Conservation (phyloP, 2,797 vertebrate genomes). For the Xenops minutus region DNA sequence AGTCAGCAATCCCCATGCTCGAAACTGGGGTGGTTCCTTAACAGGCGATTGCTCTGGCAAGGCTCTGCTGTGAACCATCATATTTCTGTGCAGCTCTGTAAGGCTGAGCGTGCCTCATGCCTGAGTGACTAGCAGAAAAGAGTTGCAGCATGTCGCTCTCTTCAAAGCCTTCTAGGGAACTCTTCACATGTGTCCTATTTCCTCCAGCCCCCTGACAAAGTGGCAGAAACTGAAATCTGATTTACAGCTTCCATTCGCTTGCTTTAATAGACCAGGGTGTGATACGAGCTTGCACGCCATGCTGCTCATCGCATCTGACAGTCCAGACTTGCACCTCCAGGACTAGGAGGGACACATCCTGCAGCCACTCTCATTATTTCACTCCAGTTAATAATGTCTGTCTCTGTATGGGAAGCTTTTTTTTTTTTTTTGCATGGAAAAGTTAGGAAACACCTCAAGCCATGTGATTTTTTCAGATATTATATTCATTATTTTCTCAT, state of each 20-base stretch:
- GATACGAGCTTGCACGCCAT: fast-evolving
- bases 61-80: neutral
- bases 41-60: neutral
- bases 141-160: neutral
- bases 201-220: neutral
- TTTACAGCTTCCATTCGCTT: neutral
- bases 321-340: conserved; percentile 4
- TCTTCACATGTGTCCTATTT: neutral
- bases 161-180: conserved; percentile 11
- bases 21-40: neutral
- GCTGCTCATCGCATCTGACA: neutral
- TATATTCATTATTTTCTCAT: conserved; percentile 41
- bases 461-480: conserved; percentile 42
- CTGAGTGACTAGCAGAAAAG: neutral
- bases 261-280: neutral
- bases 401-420: neutral
- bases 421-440: neutral
- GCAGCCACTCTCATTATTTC: neutral
- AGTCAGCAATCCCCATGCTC: neutral
- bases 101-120: neutral
- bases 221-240: neutral
- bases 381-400: conserved; percentile 15
- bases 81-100: neutral
- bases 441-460: conserved; percentile 27
- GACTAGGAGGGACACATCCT: neutral